Base-by-base conservation (phyloP, 2,888 invertebrate species). In the Cephus nigrinus region DNA sequence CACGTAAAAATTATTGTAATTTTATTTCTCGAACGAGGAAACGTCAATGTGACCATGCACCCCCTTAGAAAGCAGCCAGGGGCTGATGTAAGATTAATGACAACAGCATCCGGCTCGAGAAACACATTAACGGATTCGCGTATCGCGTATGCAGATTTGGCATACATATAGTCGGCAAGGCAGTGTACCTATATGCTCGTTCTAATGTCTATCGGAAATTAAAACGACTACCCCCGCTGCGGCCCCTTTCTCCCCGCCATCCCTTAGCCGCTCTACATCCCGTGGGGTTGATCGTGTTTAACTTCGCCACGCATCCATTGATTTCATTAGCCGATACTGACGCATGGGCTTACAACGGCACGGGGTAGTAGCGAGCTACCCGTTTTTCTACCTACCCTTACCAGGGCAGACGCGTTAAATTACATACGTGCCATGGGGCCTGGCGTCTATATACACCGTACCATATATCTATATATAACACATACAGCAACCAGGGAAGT, bases 311-410 rank as follows among this genome's bases (percentile, higher is more conserved):
- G 87, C 88, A 87, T 88, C 87, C 88, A 87, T 89, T 89, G 91
- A 91, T 91, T 91, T 91, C 90, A 90, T 91, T 91, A 91, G 88
- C 84, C 88, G 89, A 90, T 89, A 90, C 85, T 84, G 85, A 84
- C 84, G 86, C 84, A 81, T 83, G 79, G 84, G 82, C 85, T 86
- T 84, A 83, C 82, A 85, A 78, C 82, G 71, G 69, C 75, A 31
- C 32, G 73, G 80, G 81, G 80, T 78, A 80, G 73, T 9, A 32
- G 30, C 31, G 71, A 71, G 31, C 71, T 55, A 55, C 40, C 40
- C 40, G 40, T 23, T 55, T 55, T 55, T 55, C 40, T 55, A 23
- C 40, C 40, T 55, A 31, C 71, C 71, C 32, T 71, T 32, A 71
- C 78, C 68, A 76, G 75, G 76, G 75, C 77, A 79, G 80, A 81